Conservation (phyloP, 2,888 invertebrate species). For the Hirtodrosophila alboralis region DNA sequence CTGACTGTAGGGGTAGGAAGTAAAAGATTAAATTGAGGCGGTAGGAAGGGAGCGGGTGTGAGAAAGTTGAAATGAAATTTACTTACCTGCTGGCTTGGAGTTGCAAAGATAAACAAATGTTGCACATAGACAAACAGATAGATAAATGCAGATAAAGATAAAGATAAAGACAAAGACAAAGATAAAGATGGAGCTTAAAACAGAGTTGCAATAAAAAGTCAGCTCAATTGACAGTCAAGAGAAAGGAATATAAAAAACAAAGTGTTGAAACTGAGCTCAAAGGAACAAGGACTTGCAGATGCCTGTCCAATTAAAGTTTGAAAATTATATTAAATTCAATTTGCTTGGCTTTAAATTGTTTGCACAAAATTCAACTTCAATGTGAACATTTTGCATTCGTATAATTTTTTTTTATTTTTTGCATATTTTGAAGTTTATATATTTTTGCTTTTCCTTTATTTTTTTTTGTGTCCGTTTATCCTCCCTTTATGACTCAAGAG, state of each 20-base stretch:
- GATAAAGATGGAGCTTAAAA: neutral
- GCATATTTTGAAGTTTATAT: conserved; percentile 20
- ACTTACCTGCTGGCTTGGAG: conserved; percentile 49
- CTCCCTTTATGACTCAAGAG: conserved; percentile 53
- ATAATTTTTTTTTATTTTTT: neutral
- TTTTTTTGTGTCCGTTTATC: too few species aligned
- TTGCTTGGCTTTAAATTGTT: conserved; percentile 23
- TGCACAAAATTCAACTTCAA: conserved; percentile 6
- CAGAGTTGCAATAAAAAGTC: conserved; percentile 44
- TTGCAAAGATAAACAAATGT: conserved; percentile 55
- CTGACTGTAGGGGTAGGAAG: conserved; percentile 12
- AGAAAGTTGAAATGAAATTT: conserved; percentile 55
- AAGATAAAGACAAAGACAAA: neutral
- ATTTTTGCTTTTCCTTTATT: neutral
- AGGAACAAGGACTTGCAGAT: conserved; percentile 1
- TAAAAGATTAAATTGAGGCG: neutral
- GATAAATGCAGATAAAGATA: neutral
- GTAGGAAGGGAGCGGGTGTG: neutral
- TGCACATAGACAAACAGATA: conserved; percentile 16
- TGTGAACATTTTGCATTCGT: conserved; percentile 11
- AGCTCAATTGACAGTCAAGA: conserved; percentile 49
- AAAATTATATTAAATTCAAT: conserved; percentile 29
- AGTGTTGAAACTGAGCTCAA: conserved; percentile 17
- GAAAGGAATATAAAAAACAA: neutral
- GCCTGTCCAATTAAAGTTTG: conserved; percentile 11